These are phyloP conservation scores for Aphidius colemani DNA, from an alignment of 2,888 invertebrate genomes.

Conservation along the genomic window DNA sequence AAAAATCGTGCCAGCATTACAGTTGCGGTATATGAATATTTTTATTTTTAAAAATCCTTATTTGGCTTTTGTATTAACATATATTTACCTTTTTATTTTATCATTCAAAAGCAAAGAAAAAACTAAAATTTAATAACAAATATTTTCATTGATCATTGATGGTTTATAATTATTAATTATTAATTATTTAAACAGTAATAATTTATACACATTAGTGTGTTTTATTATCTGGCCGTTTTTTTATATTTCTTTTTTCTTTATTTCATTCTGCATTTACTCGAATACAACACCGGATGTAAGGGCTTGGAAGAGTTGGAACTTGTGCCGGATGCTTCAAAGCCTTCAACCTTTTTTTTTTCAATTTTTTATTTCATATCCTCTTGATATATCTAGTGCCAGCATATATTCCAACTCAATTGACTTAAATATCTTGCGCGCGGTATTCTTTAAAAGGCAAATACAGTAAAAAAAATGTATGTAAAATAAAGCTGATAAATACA, in stretches of 20 bases:
- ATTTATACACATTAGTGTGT: no score
- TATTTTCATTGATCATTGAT: background rate
- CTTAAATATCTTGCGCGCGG: background rate
- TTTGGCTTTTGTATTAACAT: slow-evolving; percentile 32
- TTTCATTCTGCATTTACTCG: slow-evolving; percentile 33
- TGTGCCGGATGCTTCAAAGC: slow-evolving; percentile 32
- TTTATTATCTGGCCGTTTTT: no score
- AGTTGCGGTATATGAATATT: background rate
- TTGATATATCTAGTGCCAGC: slow-evolving; percentile 16
- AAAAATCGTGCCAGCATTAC: no score
- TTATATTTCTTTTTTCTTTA: no score
- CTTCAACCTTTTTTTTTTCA: slow-evolving; percentile 22
- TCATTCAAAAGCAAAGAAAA: background rate
- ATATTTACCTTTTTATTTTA: no score
- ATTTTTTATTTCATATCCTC: slow-evolving; percentile 15
- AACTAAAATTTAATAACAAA: no score
- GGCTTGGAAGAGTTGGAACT: slow-evolving; percentile 24
- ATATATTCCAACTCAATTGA: slow-evolving; percentile 5
- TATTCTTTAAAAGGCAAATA: no score
- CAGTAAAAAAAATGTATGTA: no score
- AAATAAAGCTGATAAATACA: no score
- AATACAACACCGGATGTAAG: slow-evolving; percentile 33
- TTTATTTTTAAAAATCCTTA: slow-evolving; percentile 30
- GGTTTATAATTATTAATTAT: no score
- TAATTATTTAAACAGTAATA: background rate